Evolutionary conservation across 2,888 invertebrate species (phyloP), one percentile per base, ranked within the genome.

Genomic region (Monopis laevigella): DNA sequence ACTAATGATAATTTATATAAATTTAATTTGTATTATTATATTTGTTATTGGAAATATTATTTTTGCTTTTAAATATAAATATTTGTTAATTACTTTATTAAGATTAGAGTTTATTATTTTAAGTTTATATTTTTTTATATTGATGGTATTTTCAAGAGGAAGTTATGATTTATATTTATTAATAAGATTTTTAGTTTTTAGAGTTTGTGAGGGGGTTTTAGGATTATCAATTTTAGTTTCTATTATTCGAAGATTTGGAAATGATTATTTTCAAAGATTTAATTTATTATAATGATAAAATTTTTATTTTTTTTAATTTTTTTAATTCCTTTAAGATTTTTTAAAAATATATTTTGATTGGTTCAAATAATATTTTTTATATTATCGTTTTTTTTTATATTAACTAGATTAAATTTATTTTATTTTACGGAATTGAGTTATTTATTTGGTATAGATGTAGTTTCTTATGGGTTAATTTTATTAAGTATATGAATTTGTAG

Each of bases 181-280:
- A 54, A 78, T 86, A 62, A 61, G 85, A 59, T 86, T 84, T 84
- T 80, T 86, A 62, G 74, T 80, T 43, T 82, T 86, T 74, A 73
- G 78, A 45, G 86, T 87, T 39, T 86, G 86, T 84, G 87, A 88
- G 17, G 84, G 86, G 0, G 83, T 82, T 50, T 82, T 88, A 67
- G 86, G 86, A 0, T 53, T 88, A 54, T 82, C 84, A 5, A 75
- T 87, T 81, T 78, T 87, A 66, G 77, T 86, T 51, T 71, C 77
- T 32, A 69, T 86, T 69, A 78, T 85, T 78, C 86, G 86, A 8
- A 74, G 74, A 45, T 77, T 84, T 74, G 86, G 86, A 0, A 85
- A 82, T 75, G 86, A 86, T 82, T 84, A 83, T 82, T 83, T 84
- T 80, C 71, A 82, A 62, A 71, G 75, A 56, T 84, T 84, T 75